Base-by-base conservation (phyloP, 1,140 invertebrate species). In the Lepidurus apus region DNA sequence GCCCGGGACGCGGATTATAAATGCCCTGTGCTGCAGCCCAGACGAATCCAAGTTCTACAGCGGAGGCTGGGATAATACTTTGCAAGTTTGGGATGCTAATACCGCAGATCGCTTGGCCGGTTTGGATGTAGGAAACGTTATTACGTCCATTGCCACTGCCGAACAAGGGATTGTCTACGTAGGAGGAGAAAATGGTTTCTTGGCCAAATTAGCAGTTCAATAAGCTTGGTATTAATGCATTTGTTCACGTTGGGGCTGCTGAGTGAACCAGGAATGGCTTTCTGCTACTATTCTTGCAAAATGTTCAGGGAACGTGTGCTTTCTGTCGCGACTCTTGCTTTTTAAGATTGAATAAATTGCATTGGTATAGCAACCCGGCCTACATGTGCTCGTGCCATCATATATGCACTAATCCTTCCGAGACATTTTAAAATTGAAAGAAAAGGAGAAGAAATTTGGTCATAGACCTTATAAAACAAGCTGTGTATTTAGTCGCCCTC, bases 401-500 rank as follows among this genome's bases (percentile, higher is more conserved):
- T 34, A 34, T 34, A 34, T 34, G 34, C 4, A 34, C 34, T 34
- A 34, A 34, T 34, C 34, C 34, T 34, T 34, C 34, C 34, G 34
- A 34, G 34, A 34, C 34, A 34, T 34, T 34, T 3, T 34, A 13
- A 1, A 7, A 47, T 47, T 47, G 45, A 7, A 17, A 47, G 45
- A 47, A 9, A n/a, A n/a, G 9, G 13, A 17, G 53, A 65, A 65
- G 6, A n/a, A 65, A 65, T 65, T 9, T 21, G 17, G 17, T 65
- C 21, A 65, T 65, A 13, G 17, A 79, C 43, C 65, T 42, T 34
- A 44, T 42, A 43, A 73, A 26, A 73, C 53, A 42, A 24, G 24
- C 74, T 74, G 44, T 74, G 74, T 43, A 74, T 74, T 74, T 47
- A 65, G 17, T 82, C 79, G 6, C 85, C 84, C 13, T 85, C 84